Conservation (phyloP, 1,140 invertebrate species). For the Teleopsis dalmanni region DNA sequence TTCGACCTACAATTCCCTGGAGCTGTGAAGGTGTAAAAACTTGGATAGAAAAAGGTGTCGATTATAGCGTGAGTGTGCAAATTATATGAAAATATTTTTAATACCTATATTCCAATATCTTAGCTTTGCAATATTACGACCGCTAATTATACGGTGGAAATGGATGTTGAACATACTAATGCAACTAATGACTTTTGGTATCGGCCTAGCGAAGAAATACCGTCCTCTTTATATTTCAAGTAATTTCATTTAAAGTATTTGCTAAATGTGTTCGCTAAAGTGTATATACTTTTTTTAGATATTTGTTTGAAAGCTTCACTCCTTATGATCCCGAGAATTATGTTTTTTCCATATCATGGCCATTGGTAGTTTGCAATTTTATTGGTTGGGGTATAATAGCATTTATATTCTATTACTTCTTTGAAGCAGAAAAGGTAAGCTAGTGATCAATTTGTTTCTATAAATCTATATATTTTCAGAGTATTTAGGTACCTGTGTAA, state of each 20-base stretch:
- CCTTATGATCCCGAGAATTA: not conserved
- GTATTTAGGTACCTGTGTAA: too few species aligned
- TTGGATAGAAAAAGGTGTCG: constrained; percentile 3
- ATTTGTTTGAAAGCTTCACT: not conserved
- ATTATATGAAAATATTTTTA: not conserved
- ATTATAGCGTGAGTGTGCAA: not conserved
- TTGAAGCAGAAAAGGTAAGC: constrained; percentile 1
- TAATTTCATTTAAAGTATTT: constrained; percentile 7
- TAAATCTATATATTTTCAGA: too few species aligned
- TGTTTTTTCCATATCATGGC: constrained; percentile 6
- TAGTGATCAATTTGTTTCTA: too few species aligned
- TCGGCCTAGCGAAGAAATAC: constrained; percentile 14
- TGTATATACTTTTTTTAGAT: not conserved
- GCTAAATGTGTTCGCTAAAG: not conserved
- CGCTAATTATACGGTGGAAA: too few species aligned
- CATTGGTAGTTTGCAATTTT: constrained; percentile 1
- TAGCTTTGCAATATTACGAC: constrained; percentile 2
- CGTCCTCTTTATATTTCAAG: constrained; percentile 29
- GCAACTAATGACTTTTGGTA: not conserved
- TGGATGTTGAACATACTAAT: too few species aligned
- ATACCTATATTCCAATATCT: not conserved
- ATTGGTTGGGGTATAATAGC: constrained; percentile 2
- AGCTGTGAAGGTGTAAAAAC: constrained; percentile 24
- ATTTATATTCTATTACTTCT: constrained; percentile 6
- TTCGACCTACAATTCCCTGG: constrained; percentile 32